Evolutionary conservation across 2,797 vertebrate species (phyloP).

Genomic region (Xerus rutilus): DNA sequence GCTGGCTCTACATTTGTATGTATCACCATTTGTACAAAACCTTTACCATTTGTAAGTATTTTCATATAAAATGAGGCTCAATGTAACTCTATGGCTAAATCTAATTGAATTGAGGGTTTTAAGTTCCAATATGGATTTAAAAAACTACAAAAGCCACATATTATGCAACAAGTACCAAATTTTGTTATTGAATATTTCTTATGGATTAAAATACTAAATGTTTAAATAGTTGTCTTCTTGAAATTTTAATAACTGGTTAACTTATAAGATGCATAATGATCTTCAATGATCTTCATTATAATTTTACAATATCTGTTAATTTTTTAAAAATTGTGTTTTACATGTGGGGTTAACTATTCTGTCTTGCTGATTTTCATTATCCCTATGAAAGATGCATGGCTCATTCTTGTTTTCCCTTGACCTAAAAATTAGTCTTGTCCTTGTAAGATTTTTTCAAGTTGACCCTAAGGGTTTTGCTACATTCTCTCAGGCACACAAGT

Average conservation of each 20-base stretch:
- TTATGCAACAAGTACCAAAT: constrained; percentile 48
- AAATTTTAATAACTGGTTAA: constrained; percentile 73
- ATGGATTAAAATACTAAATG: constrained; percentile 62
- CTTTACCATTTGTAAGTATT: constrained; percentile 64
- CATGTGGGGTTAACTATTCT: background rate
- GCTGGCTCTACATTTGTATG: constrained; percentile 30
- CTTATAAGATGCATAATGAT: constrained; percentile 64
- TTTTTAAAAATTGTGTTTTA: constrained; percentile 34
- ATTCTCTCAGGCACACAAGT: background rate
- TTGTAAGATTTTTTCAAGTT: background rate
- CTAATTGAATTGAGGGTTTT: constrained; percentile 22
- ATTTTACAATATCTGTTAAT: constrained; percentile 71
- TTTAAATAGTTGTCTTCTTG: constrained; percentile 74
- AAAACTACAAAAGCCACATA: constrained; percentile 72
- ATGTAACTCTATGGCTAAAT: constrained; percentile 12
- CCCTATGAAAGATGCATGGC: background rate
- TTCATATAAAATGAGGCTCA: constrained; percentile 70
- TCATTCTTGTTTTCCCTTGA: background rate
- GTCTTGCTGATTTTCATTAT: background rate
- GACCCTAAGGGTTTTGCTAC: background rate
- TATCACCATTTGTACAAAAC: constrained; percentile 54
- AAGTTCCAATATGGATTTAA: background rate
- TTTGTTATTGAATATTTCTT: constrained; percentile 55
- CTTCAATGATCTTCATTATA: constrained; percentile 57
- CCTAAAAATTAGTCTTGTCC: background rate